phyloP scores from a whole-genome alignment of 1,140 invertebrate genomes.

The Thereuonema tuberculata region DNA sequence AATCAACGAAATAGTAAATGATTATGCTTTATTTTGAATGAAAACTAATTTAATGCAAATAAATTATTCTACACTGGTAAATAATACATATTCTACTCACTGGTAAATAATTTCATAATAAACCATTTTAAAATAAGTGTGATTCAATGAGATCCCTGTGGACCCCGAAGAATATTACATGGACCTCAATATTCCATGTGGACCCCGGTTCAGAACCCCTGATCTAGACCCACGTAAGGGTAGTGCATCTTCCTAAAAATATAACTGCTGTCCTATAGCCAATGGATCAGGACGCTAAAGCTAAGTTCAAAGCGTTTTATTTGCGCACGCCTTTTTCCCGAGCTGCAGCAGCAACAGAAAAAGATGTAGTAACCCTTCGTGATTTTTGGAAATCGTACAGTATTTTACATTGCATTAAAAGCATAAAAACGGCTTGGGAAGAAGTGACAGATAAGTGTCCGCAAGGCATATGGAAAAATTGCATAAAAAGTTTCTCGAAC shows the following conservation, averaged over 20 bases:
- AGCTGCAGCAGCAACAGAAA: constrained; percentile 1
- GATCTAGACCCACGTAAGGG: constrained; percentile 9
- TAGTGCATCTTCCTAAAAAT: constrained; percentile 11
- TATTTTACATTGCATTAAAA: constrained; percentile 5
- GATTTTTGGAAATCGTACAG: not conserved
- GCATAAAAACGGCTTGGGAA: not conserved
- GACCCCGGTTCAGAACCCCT: constrained; percentile 13
- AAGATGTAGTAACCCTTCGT: not conserved
- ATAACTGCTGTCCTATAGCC: constrained; percentile 11
- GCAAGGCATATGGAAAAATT: not conserved
- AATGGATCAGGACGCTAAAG: constrained; percentile 14
- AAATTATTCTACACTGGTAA: too few species aligned
- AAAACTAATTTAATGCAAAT: too few species aligned
- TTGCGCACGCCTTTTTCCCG: constrained; percentile 4
- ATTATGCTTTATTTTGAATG: too few species aligned
- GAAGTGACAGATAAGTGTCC: not conserved
- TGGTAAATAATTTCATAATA: too few species aligned
- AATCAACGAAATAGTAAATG: too few species aligned
- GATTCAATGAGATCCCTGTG: too few species aligned
- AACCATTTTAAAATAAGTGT: too few species aligned
- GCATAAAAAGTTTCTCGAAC: not conserved
- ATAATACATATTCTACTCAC: too few species aligned
- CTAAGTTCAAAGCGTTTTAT: constrained; percentile 14
- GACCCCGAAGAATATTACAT: too few species aligned
- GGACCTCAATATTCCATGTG: constrained; percentile 10